These are phyloP conservation scores for Andricus quercusramuli DNA, from an alignment of 2,888 invertebrate genomes.

Conservation along the genomic window DNA sequence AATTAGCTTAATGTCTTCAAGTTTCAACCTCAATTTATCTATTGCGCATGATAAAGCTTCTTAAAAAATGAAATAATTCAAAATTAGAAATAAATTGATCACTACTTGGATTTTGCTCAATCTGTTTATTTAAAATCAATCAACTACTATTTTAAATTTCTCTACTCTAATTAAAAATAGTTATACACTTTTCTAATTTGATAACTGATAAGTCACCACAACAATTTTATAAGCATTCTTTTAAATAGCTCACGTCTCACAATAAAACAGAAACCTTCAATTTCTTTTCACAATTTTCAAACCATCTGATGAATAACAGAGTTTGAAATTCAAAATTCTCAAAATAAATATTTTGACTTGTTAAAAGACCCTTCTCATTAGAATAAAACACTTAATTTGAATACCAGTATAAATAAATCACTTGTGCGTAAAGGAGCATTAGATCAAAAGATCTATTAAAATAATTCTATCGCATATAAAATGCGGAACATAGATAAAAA, in stretches of 20 bases:
- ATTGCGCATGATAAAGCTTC: no score
- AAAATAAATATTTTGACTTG: not conserved
- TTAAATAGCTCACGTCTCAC: not conserved
- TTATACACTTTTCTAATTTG: constrained; percentile 24
- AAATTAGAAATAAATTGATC: constrained; percentile 17
- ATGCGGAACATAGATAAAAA: constrained; percentile 10
- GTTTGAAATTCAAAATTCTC: not conserved
- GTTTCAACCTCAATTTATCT: no score
- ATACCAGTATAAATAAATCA: not conserved
- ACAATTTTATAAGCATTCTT: constrained; percentile 8
- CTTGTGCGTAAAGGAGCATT: constrained; percentile 5
- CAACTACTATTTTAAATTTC: not conserved
- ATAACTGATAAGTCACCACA: not conserved
- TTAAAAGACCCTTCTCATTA: not conserved
- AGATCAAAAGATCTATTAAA: constrained; percentile 21
- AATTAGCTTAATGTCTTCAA: no score
- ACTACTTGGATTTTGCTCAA: constrained; percentile 39
- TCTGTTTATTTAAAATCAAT: constrained; percentile 41
- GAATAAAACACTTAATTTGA: not conserved
- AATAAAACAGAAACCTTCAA: not conserved
- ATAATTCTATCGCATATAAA: not conserved
- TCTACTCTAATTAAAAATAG: not conserved
- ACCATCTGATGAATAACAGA: not conserved
- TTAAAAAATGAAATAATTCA: not conserved
- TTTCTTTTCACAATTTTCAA: not conserved